Base-by-base conservation (phyloP, 2,888 invertebrate species). In the Drosophila atroscutellata region DNA sequence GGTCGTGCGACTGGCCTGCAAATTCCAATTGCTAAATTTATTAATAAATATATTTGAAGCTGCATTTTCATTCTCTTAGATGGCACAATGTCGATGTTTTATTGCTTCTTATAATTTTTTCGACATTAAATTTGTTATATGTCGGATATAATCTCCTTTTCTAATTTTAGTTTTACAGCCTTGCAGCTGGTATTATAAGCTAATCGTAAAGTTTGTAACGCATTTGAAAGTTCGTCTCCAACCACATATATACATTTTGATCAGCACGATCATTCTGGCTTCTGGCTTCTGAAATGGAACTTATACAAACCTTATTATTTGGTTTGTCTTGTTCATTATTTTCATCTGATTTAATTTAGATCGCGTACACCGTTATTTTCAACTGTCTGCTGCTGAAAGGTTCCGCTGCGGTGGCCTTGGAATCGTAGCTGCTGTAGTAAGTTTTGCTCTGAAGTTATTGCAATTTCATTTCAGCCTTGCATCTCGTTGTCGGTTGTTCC, bases 1-100 rank as follows among this genome's bases (percentile, higher is more conserved):
- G 26, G 0, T 51, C 69, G 3, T 91, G 91, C 58, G 87, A 91
- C 66, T 91, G 89, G 91, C 81, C 90, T 1, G 3, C 0, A 3
- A 81, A 75, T 42, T 64, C 75, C 6, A 56, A 70, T 0, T 88
- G 88, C 37, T 82, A 68, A 84, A 52, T 26, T n/a, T 3, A 9
- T 54, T 4, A 72, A 83, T 75, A 80, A 80, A 77, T 37, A 2
- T 45, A 50, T 61, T 18, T 61, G 26, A 57, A 54, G 30, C 57
- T 54, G 68, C 66, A 72, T 13, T 56, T 39, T n/a, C 11, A n/a
- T 5, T 39, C n/a, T 5, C 11, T 39, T 11, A 9, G n/a, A n/a
- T 39, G n/a, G 5, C n/a, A 5, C 5, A 2, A n/a, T 11, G n/a
- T n/a, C n/a, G n/a, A n/a, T n/a, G n/a, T 15, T 7, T 13, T 15